These are phyloP conservation scores for Boloria selene DNA, from an alignment of 2,888 invertebrate species.

Conservation along the genomic window DNA sequence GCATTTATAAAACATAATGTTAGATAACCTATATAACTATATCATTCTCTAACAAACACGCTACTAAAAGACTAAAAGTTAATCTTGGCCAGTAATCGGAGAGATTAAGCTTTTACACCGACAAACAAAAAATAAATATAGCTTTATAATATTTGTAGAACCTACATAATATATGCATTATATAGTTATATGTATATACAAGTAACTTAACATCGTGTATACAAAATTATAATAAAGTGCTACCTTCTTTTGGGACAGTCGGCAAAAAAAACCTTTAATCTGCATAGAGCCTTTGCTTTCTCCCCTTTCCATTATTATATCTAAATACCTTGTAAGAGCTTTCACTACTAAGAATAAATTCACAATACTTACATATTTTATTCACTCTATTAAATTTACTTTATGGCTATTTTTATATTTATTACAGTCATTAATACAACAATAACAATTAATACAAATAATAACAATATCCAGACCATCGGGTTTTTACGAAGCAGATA, in stretches of 20 bases:
- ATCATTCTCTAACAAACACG: background rate
- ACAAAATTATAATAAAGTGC: no score
- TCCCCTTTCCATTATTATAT: no score
- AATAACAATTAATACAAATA: constrained; percentile 7
- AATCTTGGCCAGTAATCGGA: background rate
- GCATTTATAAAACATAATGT: background rate
- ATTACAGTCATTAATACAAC: background rate
- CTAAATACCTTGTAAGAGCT: no score
- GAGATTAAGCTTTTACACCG: background rate
- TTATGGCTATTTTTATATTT: background rate
- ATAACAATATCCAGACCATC: constrained; percentile 4
- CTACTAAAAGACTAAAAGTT: background rate
- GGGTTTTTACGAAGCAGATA: constrained; percentile 6
- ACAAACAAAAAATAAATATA: background rate
- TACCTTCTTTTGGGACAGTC: no score
- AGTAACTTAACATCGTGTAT: no score
- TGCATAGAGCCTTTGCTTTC: no score
- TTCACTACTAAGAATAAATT: no score
- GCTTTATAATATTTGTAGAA: no score
- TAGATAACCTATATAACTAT: constrained; percentile 1
- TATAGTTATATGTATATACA: no score
- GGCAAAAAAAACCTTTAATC: no score
- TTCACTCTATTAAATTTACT: background rate
- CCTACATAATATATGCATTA: no score
- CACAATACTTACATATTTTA: no score